Base-by-base conservation (phyloP, 1,140 invertebrate species). In the Panonychus citri region DNA sequence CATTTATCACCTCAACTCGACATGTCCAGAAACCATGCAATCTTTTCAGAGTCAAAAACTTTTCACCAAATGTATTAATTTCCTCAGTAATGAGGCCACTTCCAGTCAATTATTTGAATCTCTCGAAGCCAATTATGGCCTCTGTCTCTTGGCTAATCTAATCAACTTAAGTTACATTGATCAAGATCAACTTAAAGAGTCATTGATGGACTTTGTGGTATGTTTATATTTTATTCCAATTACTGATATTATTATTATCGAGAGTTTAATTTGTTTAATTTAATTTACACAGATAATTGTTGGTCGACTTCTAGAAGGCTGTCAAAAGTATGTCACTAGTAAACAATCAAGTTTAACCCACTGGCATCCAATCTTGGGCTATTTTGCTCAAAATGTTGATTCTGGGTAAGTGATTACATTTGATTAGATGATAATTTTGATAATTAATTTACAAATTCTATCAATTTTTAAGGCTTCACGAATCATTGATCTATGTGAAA, bases 351-450 rank as follows among this genome's bases (percentile, higher is more conserved):
- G 84, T 66, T 75, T 91, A 30, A 90, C 85, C 40, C 86, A 94
- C 67, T 96, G 90, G 89, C 90, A 98, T 74, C 89, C 91, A 19
- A 78, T 97, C 28, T 73, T 98, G 8, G 91, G 91, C n/a, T 97
- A 90, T 88, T 89, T 91, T 71, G 81, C 83, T 12, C 85, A 91
- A 62, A 77, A 78, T 12, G 78, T 85, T 48, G 85, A 93, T 67
- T 67, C 68, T 54, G 70, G 70, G 70, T 63, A 54, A 53, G 50
- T 53, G 21, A 42, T 57, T 54, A 39, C 7, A 19, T 30, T 34
- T 54, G 30, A 4, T 17, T 42, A 43, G 27, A 46, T 51, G 21
- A 54, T 25, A 57, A 8, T 2, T 53, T n/a, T 55, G 12, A 46
- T 1, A 26, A 26, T 17, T n/a, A 49, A 43, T 24, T 42, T 21